phyloP scores from a whole-genome alignment of 2,797 vertebrate genomes.

The Mormyrops attenuatus region DNA sequence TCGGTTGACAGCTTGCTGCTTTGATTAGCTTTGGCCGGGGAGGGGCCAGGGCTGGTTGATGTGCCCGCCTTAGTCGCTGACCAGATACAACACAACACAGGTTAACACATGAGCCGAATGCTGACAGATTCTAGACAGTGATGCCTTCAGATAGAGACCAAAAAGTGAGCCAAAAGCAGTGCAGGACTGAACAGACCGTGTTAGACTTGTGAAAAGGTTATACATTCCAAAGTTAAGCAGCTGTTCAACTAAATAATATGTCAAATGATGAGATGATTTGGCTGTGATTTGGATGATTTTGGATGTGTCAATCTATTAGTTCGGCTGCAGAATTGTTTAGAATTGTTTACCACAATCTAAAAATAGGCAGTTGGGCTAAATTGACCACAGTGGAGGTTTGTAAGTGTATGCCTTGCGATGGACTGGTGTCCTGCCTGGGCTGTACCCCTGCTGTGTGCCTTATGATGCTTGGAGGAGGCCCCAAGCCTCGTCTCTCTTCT shows the following conservation, averaged over 20 bases:
- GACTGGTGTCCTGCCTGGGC: not conserved
- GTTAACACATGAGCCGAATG: not conserved
- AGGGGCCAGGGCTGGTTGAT: conserved; percentile 46
- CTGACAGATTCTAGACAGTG: not conserved
- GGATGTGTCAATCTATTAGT: not conserved
- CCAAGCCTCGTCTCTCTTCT: not conserved
- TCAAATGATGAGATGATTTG: not conserved
- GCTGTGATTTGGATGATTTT: not conserved
- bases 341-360: not conserved
- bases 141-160: not conserved
- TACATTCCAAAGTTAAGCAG: not conserved
- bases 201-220: not conserved
- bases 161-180: not conserved
- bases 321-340: not conserved
- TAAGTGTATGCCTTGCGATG: not conserved
- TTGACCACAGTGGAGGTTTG: not conserved
- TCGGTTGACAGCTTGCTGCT: conserved; percentile 65
- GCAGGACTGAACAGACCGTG: not conserved
- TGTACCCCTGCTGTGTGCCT: not conserved
- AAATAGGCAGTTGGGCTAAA: not conserved
- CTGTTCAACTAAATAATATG: not conserved
- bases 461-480: not conserved
- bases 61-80: conserved; percentile 63
- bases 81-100: not conserved
- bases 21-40: conserved; percentile 43